Conservation (phyloP, 92 coral and sea anemone genomes). For the Epizoanthus illoricatus region DNA sequence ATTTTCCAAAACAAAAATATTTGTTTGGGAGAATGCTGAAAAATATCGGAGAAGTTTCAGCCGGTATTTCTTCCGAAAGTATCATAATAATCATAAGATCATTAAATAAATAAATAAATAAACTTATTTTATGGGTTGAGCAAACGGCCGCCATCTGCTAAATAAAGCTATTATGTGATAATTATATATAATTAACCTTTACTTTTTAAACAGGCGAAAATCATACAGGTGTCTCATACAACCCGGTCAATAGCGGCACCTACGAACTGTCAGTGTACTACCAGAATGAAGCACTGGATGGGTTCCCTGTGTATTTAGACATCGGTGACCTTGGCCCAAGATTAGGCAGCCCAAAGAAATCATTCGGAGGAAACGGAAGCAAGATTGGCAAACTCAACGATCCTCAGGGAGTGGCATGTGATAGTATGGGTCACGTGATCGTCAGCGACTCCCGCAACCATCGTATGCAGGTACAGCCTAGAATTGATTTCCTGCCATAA, state of each 20-base stretch:
- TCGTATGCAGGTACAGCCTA: conserved; percentile 73
- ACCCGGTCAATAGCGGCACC: conserved; percentile 54
- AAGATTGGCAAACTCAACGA: conserved; percentile 85
- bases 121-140: no score
- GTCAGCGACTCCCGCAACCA: conserved; percentile 92
- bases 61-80: no score
- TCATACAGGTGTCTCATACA: conserved; percentile 50
- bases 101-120: no score
- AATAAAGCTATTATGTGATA: not conserved
- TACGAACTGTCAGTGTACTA: conserved; percentile 55
- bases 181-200: no score
- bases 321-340: conserved; percentile 60
- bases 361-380: conserved; percentile 75
- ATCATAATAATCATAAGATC: no score
- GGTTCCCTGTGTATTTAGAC: conserved; percentile 67
- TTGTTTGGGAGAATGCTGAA: no score
- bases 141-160: not conserved
- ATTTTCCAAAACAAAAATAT: no score
- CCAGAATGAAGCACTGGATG: conserved; percentile 61
- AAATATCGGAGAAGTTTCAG: no score
- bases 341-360: conserved; percentile 73
- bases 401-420: conserved; percentile 91
- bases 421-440: conserved; percentile 78
- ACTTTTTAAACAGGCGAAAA: conserved; percentile 44
- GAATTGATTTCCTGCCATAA: no score